Conservation (phyloP, 2,797 vertebrate species). For the Mergus octosetaceus region DNA sequence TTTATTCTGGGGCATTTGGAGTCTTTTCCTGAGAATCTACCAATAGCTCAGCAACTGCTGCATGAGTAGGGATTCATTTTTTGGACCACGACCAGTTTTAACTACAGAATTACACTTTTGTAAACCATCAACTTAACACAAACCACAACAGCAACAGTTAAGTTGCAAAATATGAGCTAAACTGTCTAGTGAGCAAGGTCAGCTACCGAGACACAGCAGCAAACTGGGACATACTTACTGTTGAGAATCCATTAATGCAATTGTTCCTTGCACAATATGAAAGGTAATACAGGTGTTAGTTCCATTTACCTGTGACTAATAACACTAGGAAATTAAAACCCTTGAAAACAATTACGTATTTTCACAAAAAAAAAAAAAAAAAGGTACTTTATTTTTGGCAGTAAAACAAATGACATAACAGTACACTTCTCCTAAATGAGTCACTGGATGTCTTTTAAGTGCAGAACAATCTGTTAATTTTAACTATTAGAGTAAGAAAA, state of each 20-base stretch:
- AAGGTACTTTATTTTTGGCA: neutral
- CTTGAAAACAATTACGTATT: neutral
- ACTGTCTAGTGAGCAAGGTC: neutral
- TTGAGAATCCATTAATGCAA: neutral
- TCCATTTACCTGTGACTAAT: neutral
- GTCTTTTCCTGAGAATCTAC: neutral
- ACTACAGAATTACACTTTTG: neutral
- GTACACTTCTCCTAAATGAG: neutral
- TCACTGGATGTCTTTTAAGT: neutral
- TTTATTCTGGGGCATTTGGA: neutral
- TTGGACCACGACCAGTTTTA: neutral
- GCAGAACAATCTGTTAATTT: neutral
- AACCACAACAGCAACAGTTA: neutral
- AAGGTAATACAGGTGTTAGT: neutral
- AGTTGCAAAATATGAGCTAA: neutral
- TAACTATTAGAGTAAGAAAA: neutral
- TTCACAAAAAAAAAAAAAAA: neutral
- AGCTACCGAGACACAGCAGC: neutral
- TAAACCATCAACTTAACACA: neutral
- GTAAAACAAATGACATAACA: neutral
- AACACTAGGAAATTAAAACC: neutral
- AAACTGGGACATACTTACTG: neutral
- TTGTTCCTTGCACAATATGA: neutral
- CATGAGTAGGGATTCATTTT: neutral
- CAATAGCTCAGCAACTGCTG: rapidly evolving